phyloP scores from a whole-genome alignment of 1,140 invertebrate genomes.

The Brachionus rotundiformis region DNA sequence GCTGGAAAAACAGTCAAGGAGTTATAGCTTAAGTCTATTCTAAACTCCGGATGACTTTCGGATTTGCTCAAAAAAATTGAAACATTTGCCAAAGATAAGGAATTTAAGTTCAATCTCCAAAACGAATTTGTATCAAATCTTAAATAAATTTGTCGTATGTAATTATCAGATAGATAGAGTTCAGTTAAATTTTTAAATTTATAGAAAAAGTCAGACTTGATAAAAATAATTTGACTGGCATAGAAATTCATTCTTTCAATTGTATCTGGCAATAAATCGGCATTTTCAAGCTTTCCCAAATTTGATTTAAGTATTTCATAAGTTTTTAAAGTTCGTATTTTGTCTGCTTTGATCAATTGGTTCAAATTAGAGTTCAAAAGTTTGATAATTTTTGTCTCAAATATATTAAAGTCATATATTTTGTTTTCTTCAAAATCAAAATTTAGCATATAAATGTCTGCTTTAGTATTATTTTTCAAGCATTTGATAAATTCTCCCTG shows the following conservation, averaged over 20 bases:
- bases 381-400: not conserved
- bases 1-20: too few relatives aligned
- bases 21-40: too few relatives aligned
- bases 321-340: not conserved
- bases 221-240: not conserved
- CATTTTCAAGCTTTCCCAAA: not conserved
- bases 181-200: not conserved
- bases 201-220: not conserved
- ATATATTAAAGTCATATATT: not conserved
- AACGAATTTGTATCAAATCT: too few relatives aligned
- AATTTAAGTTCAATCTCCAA: too few relatives aligned
- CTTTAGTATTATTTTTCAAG: not conserved
- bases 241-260: not conserved
- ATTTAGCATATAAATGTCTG: not conserved
- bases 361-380: not conserved
- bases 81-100: too few relatives aligned
- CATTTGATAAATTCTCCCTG: not conserved
- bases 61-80: too few relatives aligned
- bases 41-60: too few relatives aligned
- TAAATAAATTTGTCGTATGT: too few relatives aligned
- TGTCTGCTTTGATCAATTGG: not conserved
- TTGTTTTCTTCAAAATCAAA: not conserved
- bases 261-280: not conserved
- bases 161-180: too few relatives aligned
- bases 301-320: not conserved